These are phyloP conservation scores for Prunella strophiata DNA, from an alignment of 2,797 vertebrate genomes.

Conservation along the genomic window DNA sequence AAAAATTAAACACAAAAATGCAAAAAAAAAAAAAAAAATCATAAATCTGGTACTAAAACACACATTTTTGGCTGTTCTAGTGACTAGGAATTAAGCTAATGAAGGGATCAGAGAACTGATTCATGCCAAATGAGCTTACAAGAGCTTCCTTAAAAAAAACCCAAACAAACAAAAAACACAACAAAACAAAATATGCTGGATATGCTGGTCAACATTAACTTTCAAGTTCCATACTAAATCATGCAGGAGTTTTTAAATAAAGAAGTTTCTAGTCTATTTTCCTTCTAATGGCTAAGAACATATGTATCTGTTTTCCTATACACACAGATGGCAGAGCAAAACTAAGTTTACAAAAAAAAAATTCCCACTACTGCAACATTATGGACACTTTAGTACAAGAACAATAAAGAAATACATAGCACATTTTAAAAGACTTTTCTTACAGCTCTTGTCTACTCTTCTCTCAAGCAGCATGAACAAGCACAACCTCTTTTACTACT, in stretches of 20 bases:
- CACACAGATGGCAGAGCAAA: background rate
- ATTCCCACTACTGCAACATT: background rate
- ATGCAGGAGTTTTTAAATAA: background rate
- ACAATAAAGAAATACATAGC: background rate
- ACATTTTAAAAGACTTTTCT: background rate
- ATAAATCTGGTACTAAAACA: background rate
- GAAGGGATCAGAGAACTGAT: background rate
- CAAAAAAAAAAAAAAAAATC: background rate
- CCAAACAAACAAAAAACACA: background rate
- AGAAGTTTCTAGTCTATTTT: background rate
- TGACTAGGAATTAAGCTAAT: background rate
- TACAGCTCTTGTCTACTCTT: background rate
- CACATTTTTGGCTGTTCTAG: background rate
- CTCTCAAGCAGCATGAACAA: background rate
- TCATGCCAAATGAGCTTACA: background rate
- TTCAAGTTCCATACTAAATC: background rate
- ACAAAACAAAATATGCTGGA: background rate
- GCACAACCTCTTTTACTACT: background rate
- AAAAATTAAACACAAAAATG: background rate
- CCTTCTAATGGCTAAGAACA: background rate
- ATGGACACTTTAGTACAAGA: background rate
- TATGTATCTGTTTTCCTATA: background rate
- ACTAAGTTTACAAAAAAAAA: background rate
- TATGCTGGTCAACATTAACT: background rate
- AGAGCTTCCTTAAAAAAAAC: background rate